Percentiles rank a stretch among this genome's conserved stretches.
Evolutionary conservation across 2,113 vertebrate species (phyloP).

Genomic region (Tiliqua scincoides): DNA sequence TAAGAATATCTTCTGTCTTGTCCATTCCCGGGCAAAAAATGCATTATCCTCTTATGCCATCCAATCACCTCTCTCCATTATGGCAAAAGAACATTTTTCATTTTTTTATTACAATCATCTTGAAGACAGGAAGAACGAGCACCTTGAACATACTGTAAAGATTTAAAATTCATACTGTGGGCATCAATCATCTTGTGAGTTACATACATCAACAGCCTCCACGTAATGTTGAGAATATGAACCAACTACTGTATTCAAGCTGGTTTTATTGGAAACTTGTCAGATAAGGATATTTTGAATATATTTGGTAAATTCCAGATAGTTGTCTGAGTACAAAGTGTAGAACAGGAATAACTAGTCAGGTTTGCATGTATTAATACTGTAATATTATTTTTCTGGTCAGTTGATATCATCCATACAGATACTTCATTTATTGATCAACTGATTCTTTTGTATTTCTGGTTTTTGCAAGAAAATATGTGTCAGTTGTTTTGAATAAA

Average conservation of each 20-base stretch:
- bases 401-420: slow-evolving; percentile 54
- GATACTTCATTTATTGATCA: background rate
- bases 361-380: slow-evolving; percentile 60
- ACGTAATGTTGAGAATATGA: slow-evolving; percentile 49
- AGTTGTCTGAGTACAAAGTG: background rate
- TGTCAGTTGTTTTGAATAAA: slow-evolving; percentile 64
- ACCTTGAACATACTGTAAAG: slow-evolving; percentile 55
- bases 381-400: slow-evolving; percentile 54
- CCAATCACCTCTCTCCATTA: slow-evolving; percentile 39
- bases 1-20: slow-evolving; percentile 55
- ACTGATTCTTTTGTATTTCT: slow-evolving; percentile 35
- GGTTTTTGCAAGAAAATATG: slow-evolving; percentile 59
- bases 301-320: slow-evolving; percentile 30
- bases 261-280: slow-evolving; percentile 44
- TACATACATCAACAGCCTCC: slow-evolving; percentile 46
- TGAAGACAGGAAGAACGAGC: slow-evolving; percentile 55
- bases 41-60: slow-evolving; percentile 40
- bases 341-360: slow-evolving; percentile 32
- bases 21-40: slow-evolving; percentile 38
- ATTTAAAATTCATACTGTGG: slow-evolving; percentile 19
- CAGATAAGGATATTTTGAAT: slow-evolving; percentile 44
- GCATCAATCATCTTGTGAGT: slow-evolving; percentile 46
- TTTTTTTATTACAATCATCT: slow-evolving; percentile 59
- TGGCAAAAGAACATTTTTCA: slow-evolving; percentile 40
- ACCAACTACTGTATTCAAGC: slow-evolving; percentile 23